Percentiles rank a stretch among this genome's conserved stretches.
phyloP scores from a whole-genome alignment of 1,140 invertebrate genomes.

The Zaprionus tsacasi region DNA sequence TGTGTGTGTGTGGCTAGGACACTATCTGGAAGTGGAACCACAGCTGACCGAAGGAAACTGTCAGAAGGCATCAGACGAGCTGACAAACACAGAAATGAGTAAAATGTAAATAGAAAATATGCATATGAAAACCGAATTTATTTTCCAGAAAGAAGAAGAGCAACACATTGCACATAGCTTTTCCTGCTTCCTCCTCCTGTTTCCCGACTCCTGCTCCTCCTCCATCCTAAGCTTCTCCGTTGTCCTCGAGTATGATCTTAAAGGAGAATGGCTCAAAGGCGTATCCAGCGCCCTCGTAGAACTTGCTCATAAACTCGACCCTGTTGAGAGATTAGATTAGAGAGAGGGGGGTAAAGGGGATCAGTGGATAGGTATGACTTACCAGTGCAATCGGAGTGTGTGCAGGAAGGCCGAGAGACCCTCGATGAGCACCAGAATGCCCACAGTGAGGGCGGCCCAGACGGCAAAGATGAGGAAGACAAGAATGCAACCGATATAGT shows the following conservation, averaged over 20 bases:
- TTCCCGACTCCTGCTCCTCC: not conserved
- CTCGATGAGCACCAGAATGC: constrained; percentile 98
- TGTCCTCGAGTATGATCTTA: constrained; percentile 90
- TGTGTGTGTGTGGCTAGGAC: constrained; percentile 20
- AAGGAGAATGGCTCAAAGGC: constrained; percentile 97
- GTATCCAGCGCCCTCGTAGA: constrained; percentile 95
- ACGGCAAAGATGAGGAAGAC: constrained; percentile 92
- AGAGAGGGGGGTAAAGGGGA: not conserved
- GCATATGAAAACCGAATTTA: constrained; percentile 71
- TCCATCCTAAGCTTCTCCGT: constrained; percentile 52
- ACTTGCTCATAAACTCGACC: constrained; percentile 99
- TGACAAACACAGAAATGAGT: constrained; percentile 44
- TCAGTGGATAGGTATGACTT: constrained; percentile 76
- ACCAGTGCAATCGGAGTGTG: constrained; percentile 99
- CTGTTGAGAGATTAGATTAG: constrained; percentile 86
- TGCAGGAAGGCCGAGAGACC: constrained; percentile 99
- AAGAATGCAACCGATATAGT: constrained; percentile 70
- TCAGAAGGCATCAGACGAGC: constrained; percentile 55
- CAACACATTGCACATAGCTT: constrained; percentile 34
- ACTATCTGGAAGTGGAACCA: constrained; percentile 52
- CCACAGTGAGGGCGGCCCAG: constrained; percentile 95
- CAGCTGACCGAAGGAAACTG: constrained; percentile 59
- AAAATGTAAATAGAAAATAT: constrained; percentile 38
- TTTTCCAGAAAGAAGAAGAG: constrained; percentile 52
- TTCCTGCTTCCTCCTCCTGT: constrained; percentile 4